Evolutionary conservation across 2,888 invertebrate species (phyloP), one percentile per base, ranked within the genome.

Genomic region (Tethea ocularis): DNA sequence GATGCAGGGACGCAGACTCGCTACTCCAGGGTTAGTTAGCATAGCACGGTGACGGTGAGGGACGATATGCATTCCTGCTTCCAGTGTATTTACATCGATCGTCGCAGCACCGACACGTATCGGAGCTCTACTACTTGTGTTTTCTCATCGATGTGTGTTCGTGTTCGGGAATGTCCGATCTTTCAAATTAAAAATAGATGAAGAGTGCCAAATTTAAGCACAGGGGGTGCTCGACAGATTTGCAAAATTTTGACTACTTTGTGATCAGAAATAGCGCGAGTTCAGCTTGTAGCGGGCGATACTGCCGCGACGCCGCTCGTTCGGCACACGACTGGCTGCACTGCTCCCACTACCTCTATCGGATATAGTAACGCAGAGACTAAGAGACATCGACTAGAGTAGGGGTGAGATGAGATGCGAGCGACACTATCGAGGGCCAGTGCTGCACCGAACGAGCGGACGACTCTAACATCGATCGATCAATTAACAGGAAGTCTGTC

Each of bases 161-260:
- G 74, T 87, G 87, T 85, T 73, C 64, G 68, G 71, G 75, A 74
- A 72, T 80, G 78, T 79, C 81, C 83, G 75, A 80, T 84, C 71
- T 76, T 74, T 67, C 67, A 80, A 86, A 78, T 83, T 68, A 81
- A 86, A 84, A 85, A 84, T 80, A 88, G 84, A 88, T 80, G 75
- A 87, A 88, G 81, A 88, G 91, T 91, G 91, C 91, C 89, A 87
- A 84, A 91, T 88, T 88, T 83, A 92, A 92, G 92, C 91, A 91
- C 92, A 90, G 38, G 89, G 83, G 88, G 92, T 91, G 91, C 89
- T 91, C 81, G 86, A 87, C 75, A 89, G 88, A 81, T 83, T 33
- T 87, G 87, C 86, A 82, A 83, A 87, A 85, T 88, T 87, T 88
- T 72, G 89, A 81, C 89, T 91, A 91, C 86, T 69, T 78, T 77